Evolutionary conservation across 2,888 invertebrate genomes (phyloP).

Genomic region (Melolontha melolontha): DNA sequence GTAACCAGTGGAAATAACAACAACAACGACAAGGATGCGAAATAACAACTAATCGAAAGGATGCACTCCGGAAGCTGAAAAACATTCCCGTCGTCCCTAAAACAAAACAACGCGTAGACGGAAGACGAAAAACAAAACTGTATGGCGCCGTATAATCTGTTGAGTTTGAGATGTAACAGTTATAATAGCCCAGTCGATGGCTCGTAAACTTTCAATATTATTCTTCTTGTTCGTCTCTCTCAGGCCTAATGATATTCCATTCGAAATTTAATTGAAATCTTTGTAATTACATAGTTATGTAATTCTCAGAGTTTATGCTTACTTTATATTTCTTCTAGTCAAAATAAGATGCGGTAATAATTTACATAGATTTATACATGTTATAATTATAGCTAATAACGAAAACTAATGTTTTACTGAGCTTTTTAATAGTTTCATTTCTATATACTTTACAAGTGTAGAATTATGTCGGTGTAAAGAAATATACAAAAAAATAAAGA

Average conservation of each 20-base stretch:
- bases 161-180: constrained; percentile 51
- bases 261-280: constrained; percentile 55
- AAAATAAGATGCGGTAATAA: too few species aligned
- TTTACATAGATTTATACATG: too few species aligned
- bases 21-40: constrained; percentile 26
- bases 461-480: too few species aligned
- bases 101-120: constrained; percentile 27
- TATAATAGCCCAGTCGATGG: constrained; percentile 49
- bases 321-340: too few species aligned
- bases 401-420: too few species aligned
- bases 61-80: constrained; percentile 30
- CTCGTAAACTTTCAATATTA: constrained; percentile 57
- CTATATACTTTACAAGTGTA: too few species aligned
- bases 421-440: too few species aligned
- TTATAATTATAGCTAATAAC: too few species aligned
- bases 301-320: constrained; percentile 53
- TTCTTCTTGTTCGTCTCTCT: constrained; percentile 51
- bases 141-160: constrained; percentile 51
- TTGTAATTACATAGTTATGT: constrained; percentile 62
- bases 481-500: too few species aligned
- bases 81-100: constrained; percentile 28
- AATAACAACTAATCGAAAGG: constrained; percentile 36
- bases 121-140: constrained; percentile 40
- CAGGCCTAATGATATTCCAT: constrained; percentile 55
- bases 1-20: constrained; percentile 27